A percentile compares a stretch with the other conserved stretches of the same genome.
Evolutionary conservation across 2,113 vertebrate species (phyloP).

Genomic region (Lonchura striata): DNA sequence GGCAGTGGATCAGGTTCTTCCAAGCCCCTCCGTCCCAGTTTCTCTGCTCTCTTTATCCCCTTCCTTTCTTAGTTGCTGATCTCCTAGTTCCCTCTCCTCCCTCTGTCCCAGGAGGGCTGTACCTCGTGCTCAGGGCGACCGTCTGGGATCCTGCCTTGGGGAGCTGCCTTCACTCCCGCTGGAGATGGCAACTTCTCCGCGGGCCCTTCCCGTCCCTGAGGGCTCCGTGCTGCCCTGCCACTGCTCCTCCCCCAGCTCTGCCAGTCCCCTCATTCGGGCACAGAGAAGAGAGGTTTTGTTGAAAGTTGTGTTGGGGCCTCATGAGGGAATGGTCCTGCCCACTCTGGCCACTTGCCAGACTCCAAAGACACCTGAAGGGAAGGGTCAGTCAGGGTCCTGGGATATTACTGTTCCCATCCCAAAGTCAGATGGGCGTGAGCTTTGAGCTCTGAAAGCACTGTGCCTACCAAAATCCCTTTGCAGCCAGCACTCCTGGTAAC

Average conservation of each 20-base stretch:
- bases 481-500: neutral
- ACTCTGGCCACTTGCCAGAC: constrained; percentile 27
- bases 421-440: neutral
- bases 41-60: neutral
- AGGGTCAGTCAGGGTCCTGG: neutral
- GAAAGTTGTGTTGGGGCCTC: neutral
- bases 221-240: neutral
- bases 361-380: neutral
- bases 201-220: neutral
- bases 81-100: neutral
- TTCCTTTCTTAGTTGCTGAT: neutral
- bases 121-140: neutral
- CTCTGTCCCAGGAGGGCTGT: neutral
- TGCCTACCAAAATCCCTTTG: neutral
- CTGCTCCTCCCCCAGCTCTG: neutral
- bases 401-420: neutral
- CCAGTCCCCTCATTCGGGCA: neutral
- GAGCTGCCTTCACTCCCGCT: rapidly evolving
- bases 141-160: neutral
- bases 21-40: neutral
- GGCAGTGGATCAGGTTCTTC: neutral
- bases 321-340: neutral
- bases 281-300: constrained; percentile 28
- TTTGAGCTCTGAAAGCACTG: neutral
- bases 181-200: neutral